Conservation (phyloP, 2,797 vertebrate species). For the Sebastes diaconus region DNA sequence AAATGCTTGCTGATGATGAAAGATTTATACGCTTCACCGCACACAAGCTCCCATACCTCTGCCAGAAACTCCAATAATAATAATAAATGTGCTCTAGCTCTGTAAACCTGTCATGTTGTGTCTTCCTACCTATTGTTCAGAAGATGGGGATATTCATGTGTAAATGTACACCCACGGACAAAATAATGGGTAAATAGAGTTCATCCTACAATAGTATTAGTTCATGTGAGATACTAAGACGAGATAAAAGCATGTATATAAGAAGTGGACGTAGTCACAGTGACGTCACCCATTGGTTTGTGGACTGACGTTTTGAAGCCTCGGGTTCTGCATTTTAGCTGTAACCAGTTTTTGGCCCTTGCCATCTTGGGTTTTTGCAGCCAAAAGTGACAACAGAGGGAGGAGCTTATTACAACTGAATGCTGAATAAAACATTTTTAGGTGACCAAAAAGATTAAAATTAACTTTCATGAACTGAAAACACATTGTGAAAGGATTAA, state of each 20-base stretch:
- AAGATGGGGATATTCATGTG: not conserved
- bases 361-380: not conserved
- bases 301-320: not conserved
- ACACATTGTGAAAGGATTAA: not conserved
- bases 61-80: not conserved
- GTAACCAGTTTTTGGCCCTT: too few relatives aligned
- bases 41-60: not conserved
- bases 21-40: not conserved
- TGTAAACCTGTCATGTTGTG: not conserved
- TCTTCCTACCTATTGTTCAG: not conserved
- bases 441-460: not conserved
- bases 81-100: not conserved
- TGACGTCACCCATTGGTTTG: not conserved
- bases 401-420: not conserved
- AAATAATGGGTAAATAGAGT: not conserved
- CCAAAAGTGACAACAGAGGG: not conserved
- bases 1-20: slow-evolving; percentile 23
- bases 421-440: not conserved
- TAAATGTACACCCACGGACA: not conserved
- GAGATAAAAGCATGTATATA: not conserved
- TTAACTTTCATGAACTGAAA: not conserved
- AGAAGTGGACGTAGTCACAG: not conserved
- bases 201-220: not conserved
- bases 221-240: not conserved
- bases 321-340: too few relatives aligned